Evolutionary conservation across 1,140 invertebrate species (phyloP).

Genomic region (Lethrus apterus): DNA sequence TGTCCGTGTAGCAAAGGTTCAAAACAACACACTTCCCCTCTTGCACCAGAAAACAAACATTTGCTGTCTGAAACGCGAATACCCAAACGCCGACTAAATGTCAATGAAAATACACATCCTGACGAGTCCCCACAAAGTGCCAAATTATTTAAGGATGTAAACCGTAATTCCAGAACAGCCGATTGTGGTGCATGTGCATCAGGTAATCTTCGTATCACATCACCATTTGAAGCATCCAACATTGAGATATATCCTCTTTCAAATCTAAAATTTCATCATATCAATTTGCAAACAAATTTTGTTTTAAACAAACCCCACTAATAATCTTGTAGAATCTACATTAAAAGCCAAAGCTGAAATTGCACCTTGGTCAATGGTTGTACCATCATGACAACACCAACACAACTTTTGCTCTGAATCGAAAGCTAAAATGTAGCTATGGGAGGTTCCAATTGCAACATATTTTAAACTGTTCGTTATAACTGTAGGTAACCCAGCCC

Average conservation of each 20-base stretch:
- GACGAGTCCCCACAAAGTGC: constrained; percentile 89
- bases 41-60: constrained; percentile 87
- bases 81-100: constrained; percentile 82
- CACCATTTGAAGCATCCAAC: constrained; percentile 69
- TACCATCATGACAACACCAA: constrained; percentile 71
- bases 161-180: constrained; percentile 81
- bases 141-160: constrained; percentile 43
- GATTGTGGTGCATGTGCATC: constrained; percentile 83
- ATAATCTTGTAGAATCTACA: constrained; percentile 72
- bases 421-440: constrained; percentile 86
- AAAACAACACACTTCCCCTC: constrained; percentile 88
- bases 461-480: constrained; percentile 68
- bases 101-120: constrained; percentile 94
- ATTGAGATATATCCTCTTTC: constrained; percentile 81
- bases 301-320: constrained; percentile 61
- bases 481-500: constrained; percentile 81
- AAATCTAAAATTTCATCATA: constrained; percentile 40
- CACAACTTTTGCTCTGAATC: constrained; percentile 75
- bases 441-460: constrained; percentile 86
- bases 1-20: constrained; percentile 71
- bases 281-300: no score
- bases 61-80: constrained; percentile 80
- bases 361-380: constrained; percentile 64
- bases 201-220: constrained; percentile 70
- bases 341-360: constrained; percentile 85